A percentile compares a stretch with the other conserved stretches of the same genome.
Conservation (phyloP, 2,113 vertebrate species). For the Pseudonaja textilis region DNA sequence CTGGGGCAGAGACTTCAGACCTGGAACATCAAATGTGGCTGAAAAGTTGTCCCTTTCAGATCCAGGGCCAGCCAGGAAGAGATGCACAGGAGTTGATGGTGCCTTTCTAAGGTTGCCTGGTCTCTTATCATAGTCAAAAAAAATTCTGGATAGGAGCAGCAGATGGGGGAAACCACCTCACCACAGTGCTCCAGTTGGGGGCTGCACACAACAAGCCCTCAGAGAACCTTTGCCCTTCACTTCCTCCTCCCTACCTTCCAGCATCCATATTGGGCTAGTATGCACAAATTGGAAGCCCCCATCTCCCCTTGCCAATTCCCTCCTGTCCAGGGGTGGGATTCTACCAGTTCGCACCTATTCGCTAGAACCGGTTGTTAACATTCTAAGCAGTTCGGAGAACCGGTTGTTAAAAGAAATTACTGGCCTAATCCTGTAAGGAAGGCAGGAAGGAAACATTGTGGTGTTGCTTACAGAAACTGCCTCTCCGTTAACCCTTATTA, state of each 20-base stretch:
- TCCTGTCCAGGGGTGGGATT: not conserved
- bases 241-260: not conserved
- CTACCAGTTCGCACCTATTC: too few species aligned
- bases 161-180: not conserved
- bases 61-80: not conserved
- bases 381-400: too few species aligned
- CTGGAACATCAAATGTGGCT: not conserved
- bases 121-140: not conserved
- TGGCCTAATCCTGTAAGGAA: too few species aligned
- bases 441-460: too few species aligned
- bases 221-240: not conserved
- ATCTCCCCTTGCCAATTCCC: not conserved
- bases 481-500: too few species aligned
- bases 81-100: not conserved
- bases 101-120: not conserved
- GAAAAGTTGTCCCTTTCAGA: not conserved
- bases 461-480: too few species aligned
- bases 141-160: not conserved
- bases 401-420: too few species aligned
- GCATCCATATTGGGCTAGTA: not conserved
- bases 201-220: not conserved
- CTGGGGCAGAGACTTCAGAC: not conserved
- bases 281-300: not conserved
- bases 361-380: too few species aligned
- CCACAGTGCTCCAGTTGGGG: not conserved